These are phyloP conservation scores for Spisula solida DNA, from an alignment of 2,888 invertebrate species.

Conservation along the genomic window DNA sequence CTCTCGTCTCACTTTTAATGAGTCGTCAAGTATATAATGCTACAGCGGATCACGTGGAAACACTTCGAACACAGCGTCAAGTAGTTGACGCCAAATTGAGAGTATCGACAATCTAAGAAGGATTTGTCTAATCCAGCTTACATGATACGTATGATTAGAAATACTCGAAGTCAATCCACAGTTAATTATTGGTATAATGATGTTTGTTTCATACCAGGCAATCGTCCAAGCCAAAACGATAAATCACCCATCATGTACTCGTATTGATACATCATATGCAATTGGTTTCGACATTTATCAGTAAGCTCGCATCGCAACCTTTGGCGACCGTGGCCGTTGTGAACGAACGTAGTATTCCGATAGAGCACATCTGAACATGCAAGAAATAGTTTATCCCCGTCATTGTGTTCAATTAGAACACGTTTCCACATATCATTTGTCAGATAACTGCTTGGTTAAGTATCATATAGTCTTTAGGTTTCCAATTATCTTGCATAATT, in stretches of 20 bases:
- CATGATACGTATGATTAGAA: background rate
- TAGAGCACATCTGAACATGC: background rate
- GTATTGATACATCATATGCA: background rate
- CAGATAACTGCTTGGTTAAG: background rate
- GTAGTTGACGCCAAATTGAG: conserved; percentile 3
- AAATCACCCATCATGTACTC: background rate
- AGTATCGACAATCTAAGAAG: background rate
- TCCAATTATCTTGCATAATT: conserved; percentile 12
- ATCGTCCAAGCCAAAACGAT: conserved; percentile 21
- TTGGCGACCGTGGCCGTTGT: background rate
- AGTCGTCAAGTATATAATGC: background rate
- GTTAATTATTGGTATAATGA: conserved; percentile 32
- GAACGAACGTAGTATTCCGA: background rate
- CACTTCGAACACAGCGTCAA: background rate
- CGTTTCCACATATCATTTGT: background rate
- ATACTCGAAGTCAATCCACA: conserved; percentile 14
- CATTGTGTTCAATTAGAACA: background rate
- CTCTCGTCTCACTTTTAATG: background rate
- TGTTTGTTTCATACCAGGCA: conserved; percentile 28
- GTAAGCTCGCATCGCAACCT: background rate
- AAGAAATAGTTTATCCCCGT: background rate
- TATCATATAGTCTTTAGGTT: background rate
- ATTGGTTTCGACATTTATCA: background rate
- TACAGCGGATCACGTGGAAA: background rate
- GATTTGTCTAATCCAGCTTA: background rate